Conservation (phyloP, 2,113 vertebrate species). For the Gambusia holbrooki region DNA sequence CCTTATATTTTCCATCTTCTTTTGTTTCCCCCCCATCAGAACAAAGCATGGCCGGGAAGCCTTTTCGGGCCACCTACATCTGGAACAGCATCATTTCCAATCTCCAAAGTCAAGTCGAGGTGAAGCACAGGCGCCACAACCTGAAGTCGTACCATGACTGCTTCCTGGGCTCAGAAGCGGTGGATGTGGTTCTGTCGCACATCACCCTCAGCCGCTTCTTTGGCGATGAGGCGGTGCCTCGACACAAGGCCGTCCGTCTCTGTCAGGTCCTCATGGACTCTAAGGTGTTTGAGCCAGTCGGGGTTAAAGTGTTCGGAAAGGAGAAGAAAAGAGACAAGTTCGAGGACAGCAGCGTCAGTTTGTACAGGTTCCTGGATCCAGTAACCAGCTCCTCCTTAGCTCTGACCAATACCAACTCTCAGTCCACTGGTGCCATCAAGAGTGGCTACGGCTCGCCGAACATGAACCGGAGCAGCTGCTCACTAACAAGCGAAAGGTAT, state of each 20-base stretch:
- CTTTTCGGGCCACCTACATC: slow-evolving; percentile 92
- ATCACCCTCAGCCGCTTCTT: slow-evolving; percentile 92
- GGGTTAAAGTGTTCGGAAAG: slow-evolving; percentile 89
- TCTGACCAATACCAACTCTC: slow-evolving; percentile 51
- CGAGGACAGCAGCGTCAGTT: slow-evolving; percentile 92
- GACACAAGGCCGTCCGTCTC: slow-evolving; percentile 90
- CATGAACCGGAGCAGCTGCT: slow-evolving; percentile 56
- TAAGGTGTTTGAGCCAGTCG: slow-evolving; percentile 92
- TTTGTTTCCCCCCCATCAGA: slow-evolving; percentile 65
- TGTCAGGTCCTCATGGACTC: slow-evolving; percentile 97
- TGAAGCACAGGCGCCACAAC: slow-evolving; percentile 91
- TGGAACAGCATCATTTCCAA: slow-evolving; percentile 95
- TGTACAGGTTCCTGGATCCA: slow-evolving; percentile 88
- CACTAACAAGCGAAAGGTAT: slow-evolving; percentile 68
- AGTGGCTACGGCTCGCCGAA: slow-evolving; percentile 78
- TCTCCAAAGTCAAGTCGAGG: slow-evolving; percentile 90
- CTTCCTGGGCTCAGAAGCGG: slow-evolving; percentile 93
- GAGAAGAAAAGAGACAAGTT: slow-evolving; percentile 88
- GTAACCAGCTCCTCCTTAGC: slow-evolving; percentile 5
- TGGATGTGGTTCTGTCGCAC: slow-evolving; percentile 91
- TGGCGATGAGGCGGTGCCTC: slow-evolving; percentile 90
- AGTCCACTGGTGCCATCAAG: slow-evolving; percentile 67
- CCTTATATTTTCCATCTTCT: background rate
- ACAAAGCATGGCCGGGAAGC: slow-evolving; percentile 88
- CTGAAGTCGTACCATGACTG: slow-evolving; percentile 91